These are phyloP conservation scores for Slavum lentiscoides DNA, from an alignment of 2,888 invertebrate genomes.

Conservation along the genomic window DNA sequence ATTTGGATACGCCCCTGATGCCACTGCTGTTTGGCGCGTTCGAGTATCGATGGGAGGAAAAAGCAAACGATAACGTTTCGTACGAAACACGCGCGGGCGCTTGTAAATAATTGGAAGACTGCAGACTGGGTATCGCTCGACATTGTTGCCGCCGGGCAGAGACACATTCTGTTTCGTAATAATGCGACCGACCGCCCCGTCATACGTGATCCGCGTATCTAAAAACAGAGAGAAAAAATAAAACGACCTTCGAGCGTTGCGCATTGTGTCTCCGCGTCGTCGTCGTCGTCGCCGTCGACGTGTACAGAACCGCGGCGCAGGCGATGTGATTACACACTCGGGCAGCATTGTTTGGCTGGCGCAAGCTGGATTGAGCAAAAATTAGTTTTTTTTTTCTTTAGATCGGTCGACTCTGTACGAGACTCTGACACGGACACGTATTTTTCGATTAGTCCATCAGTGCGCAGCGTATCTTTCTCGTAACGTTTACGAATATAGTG, in stretches of 20 bases:
- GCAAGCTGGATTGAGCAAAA: slow-evolving; percentile 6
- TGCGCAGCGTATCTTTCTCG: too few species aligned
- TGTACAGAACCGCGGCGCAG: neutral
- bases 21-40: neutral
- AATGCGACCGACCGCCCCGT: slow-evolving; percentile 18
- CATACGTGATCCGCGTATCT: slow-evolving; percentile 47
- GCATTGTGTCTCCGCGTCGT: slow-evolving; percentile 36
- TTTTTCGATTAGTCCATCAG: neutral
- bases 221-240: slow-evolving; percentile 21
- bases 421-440: neutral
- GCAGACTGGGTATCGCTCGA: slow-evolving; percentile 17
- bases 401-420: neutral
- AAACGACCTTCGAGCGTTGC: slow-evolving; percentile 50
- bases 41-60: neutral
- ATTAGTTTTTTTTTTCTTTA: slow-evolving; percentile 30
- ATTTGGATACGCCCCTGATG: neutral
- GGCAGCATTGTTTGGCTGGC: slow-evolving; percentile 11
- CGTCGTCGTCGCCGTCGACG: slow-evolving; percentile 4
- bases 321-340: neutral
- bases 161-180: slow-evolving; percentile 49
- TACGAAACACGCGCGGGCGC: slow-evolving; percentile 6
- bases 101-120: slow-evolving; percentile 42
- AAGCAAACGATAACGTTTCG: neutral
- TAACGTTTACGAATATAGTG: too few species aligned
- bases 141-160: slow-evolving; percentile 25